Evolutionary conservation across 2,113 vertebrate genomes (phyloP).

Genomic region (Loxodonta africana): DNA sequence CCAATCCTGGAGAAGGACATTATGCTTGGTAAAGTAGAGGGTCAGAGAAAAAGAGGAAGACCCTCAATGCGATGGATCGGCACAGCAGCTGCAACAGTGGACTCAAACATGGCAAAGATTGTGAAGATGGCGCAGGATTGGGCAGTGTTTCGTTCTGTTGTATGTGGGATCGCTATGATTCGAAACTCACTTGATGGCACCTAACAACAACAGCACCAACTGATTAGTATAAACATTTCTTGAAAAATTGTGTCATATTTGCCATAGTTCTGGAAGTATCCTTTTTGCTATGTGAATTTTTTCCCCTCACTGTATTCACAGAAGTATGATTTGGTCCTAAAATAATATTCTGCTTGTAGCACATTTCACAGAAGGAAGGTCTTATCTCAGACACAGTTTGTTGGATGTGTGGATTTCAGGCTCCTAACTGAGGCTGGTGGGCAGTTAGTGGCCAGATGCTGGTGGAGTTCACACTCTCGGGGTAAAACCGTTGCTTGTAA

Average conservation of each 20-base stretch:
- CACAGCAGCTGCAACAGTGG: too few species aligned
- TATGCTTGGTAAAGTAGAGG: too few species aligned
- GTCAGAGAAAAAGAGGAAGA: too few species aligned
- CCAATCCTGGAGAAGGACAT: too few species aligned
- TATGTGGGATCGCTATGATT: too few species aligned
- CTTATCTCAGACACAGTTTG: background rate
- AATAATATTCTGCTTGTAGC: background rate
- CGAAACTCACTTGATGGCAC: too few species aligned
- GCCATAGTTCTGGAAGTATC: background rate
- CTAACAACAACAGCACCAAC: too few species aligned
- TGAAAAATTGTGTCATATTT: background rate
- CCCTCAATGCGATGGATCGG: too few species aligned
- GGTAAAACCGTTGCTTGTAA: background rate
- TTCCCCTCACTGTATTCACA: background rate
- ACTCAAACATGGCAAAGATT: too few species aligned
- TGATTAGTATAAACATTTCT: background rate
- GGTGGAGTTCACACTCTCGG: background rate
- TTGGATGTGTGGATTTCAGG: background rate
- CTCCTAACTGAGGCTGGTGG: too few species aligned
- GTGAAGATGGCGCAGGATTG: too few species aligned
- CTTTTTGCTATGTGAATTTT: background rate
- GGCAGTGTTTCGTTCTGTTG: too few species aligned
- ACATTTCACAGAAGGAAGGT: background rate
- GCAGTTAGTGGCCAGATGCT: background rate
- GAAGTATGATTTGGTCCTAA: constrained; percentile 23